Conservation (phyloP, 2,888 invertebrate species). For the Nipponacmea schrenckii region DNA sequence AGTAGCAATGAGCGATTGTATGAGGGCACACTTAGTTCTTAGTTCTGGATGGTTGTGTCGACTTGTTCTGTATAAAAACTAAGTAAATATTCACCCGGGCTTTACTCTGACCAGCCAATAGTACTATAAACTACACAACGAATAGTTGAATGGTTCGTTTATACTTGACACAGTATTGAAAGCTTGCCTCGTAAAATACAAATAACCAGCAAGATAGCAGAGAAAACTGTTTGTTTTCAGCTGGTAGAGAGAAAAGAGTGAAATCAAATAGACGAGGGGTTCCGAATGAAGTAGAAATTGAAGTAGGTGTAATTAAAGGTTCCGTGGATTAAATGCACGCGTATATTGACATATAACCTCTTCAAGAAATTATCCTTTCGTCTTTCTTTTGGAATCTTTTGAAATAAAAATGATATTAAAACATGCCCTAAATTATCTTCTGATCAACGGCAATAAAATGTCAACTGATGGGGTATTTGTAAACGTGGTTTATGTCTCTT, state of each 20-base stretch:
- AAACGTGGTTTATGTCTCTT: slow-evolving; percentile 1
- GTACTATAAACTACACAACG: slow-evolving; percentile 5
- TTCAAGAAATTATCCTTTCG: not conserved
- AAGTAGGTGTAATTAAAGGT: not conserved
- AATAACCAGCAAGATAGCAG: not conserved
- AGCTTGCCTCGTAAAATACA: slow-evolving; percentile 2
- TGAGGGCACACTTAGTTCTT: slow-evolving; percentile 5
- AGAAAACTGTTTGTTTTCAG: slow-evolving; percentile 3
- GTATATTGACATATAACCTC: not conserved
- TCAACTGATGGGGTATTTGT: not conserved
- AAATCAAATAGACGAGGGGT: not conserved
- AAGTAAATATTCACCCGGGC: not conserved
- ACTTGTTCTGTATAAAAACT: not conserved
- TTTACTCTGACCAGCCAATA: not conserved
- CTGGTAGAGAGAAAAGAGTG: not conserved
- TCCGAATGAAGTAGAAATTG: not conserved
- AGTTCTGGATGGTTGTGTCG: not conserved
- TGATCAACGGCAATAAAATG: not conserved
- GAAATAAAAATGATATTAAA: slow-evolving; percentile 4
- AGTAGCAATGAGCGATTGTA: slow-evolving; percentile 2
- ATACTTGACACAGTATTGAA: slow-evolving; percentile 7
- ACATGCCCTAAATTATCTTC: slow-evolving; percentile 4
- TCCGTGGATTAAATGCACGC: not conserved
- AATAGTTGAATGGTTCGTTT: not conserved
- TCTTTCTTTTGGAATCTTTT: slow-evolving; percentile 5